These are phyloP conservation scores for Parazoanthus swiftii DNA, from an alignment of 92 coral and sea anemone genomes.

Conservation along the genomic window DNA sequence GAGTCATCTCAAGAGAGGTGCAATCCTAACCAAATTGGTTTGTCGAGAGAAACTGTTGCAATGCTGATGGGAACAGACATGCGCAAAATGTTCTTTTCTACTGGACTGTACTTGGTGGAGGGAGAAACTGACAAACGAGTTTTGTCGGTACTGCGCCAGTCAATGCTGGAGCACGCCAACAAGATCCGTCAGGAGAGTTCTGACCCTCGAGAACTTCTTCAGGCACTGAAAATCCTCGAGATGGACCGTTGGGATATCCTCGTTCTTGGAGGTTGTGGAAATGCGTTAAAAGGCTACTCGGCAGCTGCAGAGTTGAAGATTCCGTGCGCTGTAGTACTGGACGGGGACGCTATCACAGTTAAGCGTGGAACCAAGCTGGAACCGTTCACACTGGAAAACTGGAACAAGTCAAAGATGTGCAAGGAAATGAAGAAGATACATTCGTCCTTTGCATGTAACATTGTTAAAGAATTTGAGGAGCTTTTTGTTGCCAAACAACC, in stretches of 20 bases:
- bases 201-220: background rate
- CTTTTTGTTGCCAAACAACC: background rate
- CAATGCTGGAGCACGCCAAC: conserved; percentile 3
- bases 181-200: conserved; percentile 17
- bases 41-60: conserved; percentile 1
- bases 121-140: conserved; percentile 39
- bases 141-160: conserved; percentile 5
- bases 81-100: conserved; percentile 37
- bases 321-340: conserved; percentile 34
- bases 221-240: conserved; percentile 9
- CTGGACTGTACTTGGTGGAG: conserved; percentile 35
- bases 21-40: background rate
- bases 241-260: conserved; percentile 51
- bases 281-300: conserved; percentile 39
- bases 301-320: conserved; percentile 30
- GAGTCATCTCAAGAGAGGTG: background rate
- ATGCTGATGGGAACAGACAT: conserved; percentile 33
- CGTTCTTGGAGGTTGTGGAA: conserved; percentile 27
- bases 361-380: background rate
- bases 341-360: conserved; percentile 1
- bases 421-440: background rate
- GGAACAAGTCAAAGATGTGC: background rate
- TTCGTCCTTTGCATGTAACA: background rate
- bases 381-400: background rate
- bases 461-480: background rate